Evolutionary conservation across 2,113 vertebrate species (phyloP).

Genomic region (Antigone vipio): DNA sequence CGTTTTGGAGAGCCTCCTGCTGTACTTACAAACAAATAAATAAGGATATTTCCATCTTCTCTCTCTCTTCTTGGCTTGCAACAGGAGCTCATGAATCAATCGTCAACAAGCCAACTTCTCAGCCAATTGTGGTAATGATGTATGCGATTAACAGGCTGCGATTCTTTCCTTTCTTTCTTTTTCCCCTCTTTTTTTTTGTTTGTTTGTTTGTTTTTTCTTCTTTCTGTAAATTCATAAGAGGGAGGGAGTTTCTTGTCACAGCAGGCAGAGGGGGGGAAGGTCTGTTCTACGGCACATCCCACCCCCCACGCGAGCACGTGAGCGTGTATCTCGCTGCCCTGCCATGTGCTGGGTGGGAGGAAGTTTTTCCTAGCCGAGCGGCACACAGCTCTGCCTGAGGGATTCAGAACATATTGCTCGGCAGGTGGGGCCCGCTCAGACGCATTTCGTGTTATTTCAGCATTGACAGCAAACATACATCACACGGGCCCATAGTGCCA

Average conservation of each 20-base stretch:
- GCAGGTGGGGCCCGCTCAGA: conserved; percentile 80
- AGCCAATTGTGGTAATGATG: conserved; percentile 45
- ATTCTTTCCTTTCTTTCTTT: not conserved
- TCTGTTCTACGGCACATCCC: not conserved
- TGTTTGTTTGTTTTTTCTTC: not conserved
- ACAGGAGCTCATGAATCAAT: conserved; percentile 31
- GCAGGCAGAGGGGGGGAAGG: not conserved
- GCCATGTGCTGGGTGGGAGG: conserved; percentile 76
- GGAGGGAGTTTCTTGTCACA: not conserved
- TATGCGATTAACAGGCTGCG: conserved; percentile 24
- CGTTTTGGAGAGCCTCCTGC: not conserved
- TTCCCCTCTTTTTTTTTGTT: not conserved
- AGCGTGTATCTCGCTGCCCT: conserved; percentile 21
- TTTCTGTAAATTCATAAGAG: not conserved
- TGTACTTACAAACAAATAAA: not conserved
- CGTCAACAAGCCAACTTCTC: conserved; percentile 31
- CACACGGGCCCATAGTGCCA: conserved; percentile 78
- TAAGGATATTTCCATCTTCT: not conserved
- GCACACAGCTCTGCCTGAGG: conserved; percentile 70
- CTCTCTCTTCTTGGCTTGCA: not conserved
- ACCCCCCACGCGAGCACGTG: fast-evolving
- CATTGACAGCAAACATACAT: conserved; percentile 90
- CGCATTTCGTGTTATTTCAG: conserved; percentile 88
- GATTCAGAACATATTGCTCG: conserved; percentile 79
- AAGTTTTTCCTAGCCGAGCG: conserved; percentile 70